Conservation (phyloP, 2,113 vertebrate genomes). For the Scolopax mira region DNA sequence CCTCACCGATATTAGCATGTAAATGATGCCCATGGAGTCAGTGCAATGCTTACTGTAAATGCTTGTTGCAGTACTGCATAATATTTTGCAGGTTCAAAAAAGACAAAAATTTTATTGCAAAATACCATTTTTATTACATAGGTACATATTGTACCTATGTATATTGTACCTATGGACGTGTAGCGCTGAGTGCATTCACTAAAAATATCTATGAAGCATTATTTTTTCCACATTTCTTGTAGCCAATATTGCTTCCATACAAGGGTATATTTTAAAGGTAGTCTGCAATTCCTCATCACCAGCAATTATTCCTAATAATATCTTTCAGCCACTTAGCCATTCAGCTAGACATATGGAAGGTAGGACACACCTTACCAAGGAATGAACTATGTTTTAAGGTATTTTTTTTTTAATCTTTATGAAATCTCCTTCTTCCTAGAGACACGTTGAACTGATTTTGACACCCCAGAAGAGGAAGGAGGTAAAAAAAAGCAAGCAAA, state of each 20-base stretch:
- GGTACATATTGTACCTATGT: not conserved
- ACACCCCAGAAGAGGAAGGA: not conserved
- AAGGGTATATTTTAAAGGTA: conserved; percentile 3
- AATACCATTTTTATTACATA: not conserved
- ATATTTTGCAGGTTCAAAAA: not conserved
- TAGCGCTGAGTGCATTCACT: not conserved
- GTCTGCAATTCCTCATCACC: not conserved
- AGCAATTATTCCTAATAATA: conserved; percentile 35
- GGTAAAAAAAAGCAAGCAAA: not conserved
- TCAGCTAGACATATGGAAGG: conserved; percentile 5
- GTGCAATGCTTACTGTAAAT: not conserved
- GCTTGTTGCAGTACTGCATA: not conserved
- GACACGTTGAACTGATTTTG: not conserved
- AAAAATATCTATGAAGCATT: not conserved
- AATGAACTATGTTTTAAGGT: conserved; percentile 14
- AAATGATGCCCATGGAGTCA: not conserved
- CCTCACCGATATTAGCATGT: not conserved
- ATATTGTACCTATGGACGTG: not conserved
- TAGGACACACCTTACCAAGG: not conserved
- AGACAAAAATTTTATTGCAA: not conserved
- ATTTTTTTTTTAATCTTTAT: not conserved
- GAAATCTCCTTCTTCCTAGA: not conserved
- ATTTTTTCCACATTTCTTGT: not conserved
- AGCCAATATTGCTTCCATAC: not conserved
- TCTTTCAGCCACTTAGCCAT: conserved; percentile 11